Base-by-base conservation (phyloP, 2,797 vertebrate species). In the Myripristis murdjan region DNA sequence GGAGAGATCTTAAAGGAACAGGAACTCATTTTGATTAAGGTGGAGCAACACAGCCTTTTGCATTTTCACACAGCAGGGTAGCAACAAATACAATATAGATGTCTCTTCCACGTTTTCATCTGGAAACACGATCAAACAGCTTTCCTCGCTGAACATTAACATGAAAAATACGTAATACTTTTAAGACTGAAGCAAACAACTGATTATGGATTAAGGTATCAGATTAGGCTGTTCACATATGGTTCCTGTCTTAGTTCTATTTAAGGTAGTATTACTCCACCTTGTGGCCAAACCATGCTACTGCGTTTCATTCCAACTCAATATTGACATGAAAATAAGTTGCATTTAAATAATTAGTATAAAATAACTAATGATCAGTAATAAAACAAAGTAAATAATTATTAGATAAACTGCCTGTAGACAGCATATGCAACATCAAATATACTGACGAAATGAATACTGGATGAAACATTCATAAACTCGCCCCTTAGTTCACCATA, bases 1-100 rank as follows among this genome's bases (percentile, higher is more conserved):
- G 86, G 86, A 89, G 83, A 56, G 66, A 82, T 86, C 84, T 92
- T 90, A 92, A 92, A 92, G 91, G 65, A 83, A 88, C 88, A 92
- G 90, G 84, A 84, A 67, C 88, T 49, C 24, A 35, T 76, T 73
- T 61, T 67, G 28, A 75, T 75, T 47, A 18, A 84, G 87, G 88
- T 84, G 79, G 86, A 82, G 88, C 90, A 82, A 89, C 81, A 73
- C 65, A 80, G 56, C 46, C 18, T 54, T 51, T 23, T 54, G 28
- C 37, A 14, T 1, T 18, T 46, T 65, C 28, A 53, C 0, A 26
- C 35, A 73, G 58, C 5, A 22, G 31, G 26, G 41, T 0, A 7
- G 16, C 37, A 43, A 1, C 23, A 24, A 22, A 35, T 16, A 1
- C 0, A 4, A 1, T 15, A 39, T 14, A 22, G 6, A 70, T 35